Evolutionary conservation across 2,888 invertebrate species (phyloP).

Genomic region (Chaitophorus viminalis): DNA sequence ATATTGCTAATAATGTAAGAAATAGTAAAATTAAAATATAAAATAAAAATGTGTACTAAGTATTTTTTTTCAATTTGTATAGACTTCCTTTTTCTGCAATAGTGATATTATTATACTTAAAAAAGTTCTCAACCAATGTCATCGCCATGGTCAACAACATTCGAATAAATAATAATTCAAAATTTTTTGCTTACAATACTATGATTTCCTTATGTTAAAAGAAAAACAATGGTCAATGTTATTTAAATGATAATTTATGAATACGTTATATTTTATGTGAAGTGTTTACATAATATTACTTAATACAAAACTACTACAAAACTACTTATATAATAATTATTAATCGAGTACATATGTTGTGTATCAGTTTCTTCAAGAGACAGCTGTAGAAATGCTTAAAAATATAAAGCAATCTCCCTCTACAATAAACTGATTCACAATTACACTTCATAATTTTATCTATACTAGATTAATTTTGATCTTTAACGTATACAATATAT

Average conservation of each 20-base stretch:
- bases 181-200: too few relatives aligned
- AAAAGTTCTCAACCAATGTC: constrained; percentile 99
- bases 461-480: too few relatives aligned
- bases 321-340: too few relatives aligned
- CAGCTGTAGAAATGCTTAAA: neutral
- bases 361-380: neutral
- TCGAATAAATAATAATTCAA: constrained; percentile 8
- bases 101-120: constrained; percentile 98
- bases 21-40: too few relatives aligned
- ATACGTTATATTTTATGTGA: too few relatives aligned
- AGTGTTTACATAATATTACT: too few relatives aligned
- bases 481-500: too few relatives aligned
- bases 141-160: constrained; percentile 82
- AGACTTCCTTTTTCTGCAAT: constrained; percentile 99
- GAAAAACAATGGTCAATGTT: too few relatives aligned
- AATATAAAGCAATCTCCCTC: constrained; percentile 81
- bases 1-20: too few relatives aligned
- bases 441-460: constrained; percentile 92
- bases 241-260: neutral
- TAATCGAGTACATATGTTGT: neutral
- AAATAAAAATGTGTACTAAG: too few relatives aligned
- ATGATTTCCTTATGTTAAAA: constrained; percentile 5
- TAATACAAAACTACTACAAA: too few relatives aligned
- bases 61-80: constrained; percentile 68
- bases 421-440: constrained; percentile 88